Conservation (phyloP, 2,113 vertebrate genomes). For the Eclectus roratus region DNA sequence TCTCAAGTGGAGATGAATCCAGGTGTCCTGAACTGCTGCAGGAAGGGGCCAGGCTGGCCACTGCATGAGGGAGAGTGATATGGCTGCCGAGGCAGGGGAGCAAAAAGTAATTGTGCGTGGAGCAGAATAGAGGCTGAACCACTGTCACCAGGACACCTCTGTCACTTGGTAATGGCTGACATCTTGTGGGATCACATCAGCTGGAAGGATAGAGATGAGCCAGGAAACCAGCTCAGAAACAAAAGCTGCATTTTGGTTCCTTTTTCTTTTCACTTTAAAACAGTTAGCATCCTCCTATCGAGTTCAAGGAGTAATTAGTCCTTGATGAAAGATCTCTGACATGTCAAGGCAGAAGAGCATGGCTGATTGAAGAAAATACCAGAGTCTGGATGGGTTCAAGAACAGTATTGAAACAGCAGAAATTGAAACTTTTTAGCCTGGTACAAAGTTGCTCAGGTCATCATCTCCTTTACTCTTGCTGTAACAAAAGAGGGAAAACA, state of each 20-base stretch:
- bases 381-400: neutral
- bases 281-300: neutral
- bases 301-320: neutral
- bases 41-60: neutral
- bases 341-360: neutral
- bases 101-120: neutral
- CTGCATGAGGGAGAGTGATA: neutral
- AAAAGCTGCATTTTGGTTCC: neutral
- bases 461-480: neutral
- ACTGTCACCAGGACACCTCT: neutral
- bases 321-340: neutral
- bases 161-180: neutral
- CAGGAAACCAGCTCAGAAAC: neutral
- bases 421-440: neutral
- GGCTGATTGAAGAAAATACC: neutral
- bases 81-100: neutral
- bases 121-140: neutral
- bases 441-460: neutral
- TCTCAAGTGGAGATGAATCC: neutral
- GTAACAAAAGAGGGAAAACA: neutral
- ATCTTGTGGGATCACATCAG: neutral
- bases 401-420: neutral
- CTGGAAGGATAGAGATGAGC: neutral
- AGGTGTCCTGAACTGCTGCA: neutral
- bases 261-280: neutral